phyloP scores from a whole-genome alignment of 2,888 invertebrate genomes.

The Carpatolechia fugitivella region DNA sequence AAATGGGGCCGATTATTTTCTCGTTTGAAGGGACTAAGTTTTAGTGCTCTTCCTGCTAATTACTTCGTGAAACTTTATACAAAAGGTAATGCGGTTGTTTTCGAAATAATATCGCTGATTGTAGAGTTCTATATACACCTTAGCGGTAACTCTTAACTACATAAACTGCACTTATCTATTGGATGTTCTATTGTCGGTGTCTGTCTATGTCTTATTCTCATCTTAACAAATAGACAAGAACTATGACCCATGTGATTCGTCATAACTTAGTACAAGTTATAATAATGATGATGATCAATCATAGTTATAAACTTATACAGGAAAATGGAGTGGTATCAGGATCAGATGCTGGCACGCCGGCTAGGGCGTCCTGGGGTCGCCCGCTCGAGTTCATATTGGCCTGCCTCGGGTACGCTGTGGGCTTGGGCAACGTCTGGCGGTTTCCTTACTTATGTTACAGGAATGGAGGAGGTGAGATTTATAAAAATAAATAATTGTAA shows the following conservation, averaged over 20 bases:
- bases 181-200: no score
- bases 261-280: no score
- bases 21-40: slow-evolving; percentile 65
- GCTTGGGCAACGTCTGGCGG: slow-evolving; percentile 88
- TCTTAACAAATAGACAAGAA: no score
- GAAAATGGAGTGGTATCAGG: not conserved
- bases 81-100: not conserved
- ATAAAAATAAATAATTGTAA: no score
- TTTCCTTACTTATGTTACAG: slow-evolving; percentile 89
- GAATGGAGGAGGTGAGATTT: slow-evolving; percentile 85
- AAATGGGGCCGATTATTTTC: slow-evolving; percentile 67
- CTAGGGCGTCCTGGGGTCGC: slow-evolving; percentile 79
- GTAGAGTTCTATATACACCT: no score
- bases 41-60: slow-evolving; percentile 40
- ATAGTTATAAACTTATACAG: not conserved
- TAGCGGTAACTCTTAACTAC: no score
- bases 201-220: no score
- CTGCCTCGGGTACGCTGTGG: slow-evolving; percentile 88
- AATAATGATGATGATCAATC: not conserved
- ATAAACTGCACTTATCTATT: no score
- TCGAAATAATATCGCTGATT: not conserved
- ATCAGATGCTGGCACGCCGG: slow-evolving; percentile 16
- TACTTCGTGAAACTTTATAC: not conserved
- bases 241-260: no score
- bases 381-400: slow-evolving; percentile 87